Conservation (phyloP, 2,888 invertebrate species). For the Epinotia bilunana region DNA sequence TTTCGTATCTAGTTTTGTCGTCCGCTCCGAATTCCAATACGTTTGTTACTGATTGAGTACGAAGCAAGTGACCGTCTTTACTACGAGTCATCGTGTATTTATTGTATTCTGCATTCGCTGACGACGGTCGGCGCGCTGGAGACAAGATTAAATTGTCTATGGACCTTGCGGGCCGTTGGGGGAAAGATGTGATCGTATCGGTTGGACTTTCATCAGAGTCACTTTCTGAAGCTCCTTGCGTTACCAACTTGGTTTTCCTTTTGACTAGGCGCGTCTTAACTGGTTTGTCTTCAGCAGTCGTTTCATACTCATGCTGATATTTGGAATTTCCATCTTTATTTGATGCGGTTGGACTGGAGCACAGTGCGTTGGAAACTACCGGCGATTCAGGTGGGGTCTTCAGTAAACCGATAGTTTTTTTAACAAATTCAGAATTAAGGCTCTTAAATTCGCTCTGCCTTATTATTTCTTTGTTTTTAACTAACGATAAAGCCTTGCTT, state of each 20-base stretch:
- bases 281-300: slow-evolving; percentile 12
- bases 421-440: slow-evolving; percentile 61
- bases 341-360: slow-evolving; percentile 46
- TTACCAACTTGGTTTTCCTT: slow-evolving; percentile 41
- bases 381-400: slow-evolving; percentile 70
- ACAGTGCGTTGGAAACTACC: slow-evolving; percentile 58
- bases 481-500: slow-evolving; percentile 79
- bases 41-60: slow-evolving; percentile 64
- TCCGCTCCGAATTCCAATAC: slow-evolving; percentile 52
- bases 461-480: slow-evolving; percentile 70
- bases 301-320: not conserved
- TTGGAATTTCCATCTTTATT: slow-evolving; percentile 14
- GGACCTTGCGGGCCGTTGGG: slow-evolving; percentile 61
- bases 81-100: slow-evolving; percentile 57
- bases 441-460: slow-evolving; percentile 58
- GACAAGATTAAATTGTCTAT: slow-evolving; percentile 71
- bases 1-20: slow-evolving; percentile 43
- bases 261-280: slow-evolving; percentile 18
- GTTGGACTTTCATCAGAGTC: slow-evolving; percentile 59
- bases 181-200: slow-evolving; percentile 49
- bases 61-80: slow-evolving; percentile 51
- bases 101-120: slow-evolving; percentile 59
- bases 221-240: slow-evolving; percentile 47
- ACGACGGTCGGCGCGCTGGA: slow-evolving; percentile 69
- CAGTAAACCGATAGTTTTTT: slow-evolving; percentile 64